These are phyloP conservation scores for Galago senegalensis DNA, from an alignment of 2,797 vertebrate species.

Conservation along the genomic window DNA sequence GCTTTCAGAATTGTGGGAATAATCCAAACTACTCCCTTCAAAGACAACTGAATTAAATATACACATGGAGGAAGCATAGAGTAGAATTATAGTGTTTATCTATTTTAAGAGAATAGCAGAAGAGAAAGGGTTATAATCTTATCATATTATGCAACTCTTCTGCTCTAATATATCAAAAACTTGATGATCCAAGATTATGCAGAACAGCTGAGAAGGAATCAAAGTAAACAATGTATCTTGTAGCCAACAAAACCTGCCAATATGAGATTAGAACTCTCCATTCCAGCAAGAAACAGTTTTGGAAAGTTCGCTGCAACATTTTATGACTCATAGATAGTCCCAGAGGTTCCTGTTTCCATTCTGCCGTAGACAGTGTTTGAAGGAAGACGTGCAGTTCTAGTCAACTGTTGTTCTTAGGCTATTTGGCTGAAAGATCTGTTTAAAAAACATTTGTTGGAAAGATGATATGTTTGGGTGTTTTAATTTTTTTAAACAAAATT, in stretches of 20 bases:
- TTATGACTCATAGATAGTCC: conserved; percentile 76
- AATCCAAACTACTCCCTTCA: conserved; percentile 69
- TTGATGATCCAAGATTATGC: conserved; percentile 67
- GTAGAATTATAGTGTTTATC: conserved; percentile 45
- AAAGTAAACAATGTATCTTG: conserved; percentile 70
- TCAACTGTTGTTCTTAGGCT: conserved; percentile 75
- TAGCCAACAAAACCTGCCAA: conserved; percentile 65
- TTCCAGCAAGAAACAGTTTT: conserved; percentile 65
- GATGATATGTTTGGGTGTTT: conserved; percentile 79
- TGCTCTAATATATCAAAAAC: conserved; percentile 71
- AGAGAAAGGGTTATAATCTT: conserved; percentile 23
- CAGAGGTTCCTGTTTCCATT: conserved; percentile 58
- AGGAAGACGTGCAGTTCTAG: conserved; percentile 70
- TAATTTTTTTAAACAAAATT: conserved; percentile 64
- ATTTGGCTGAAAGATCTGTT: conserved; percentile 74
- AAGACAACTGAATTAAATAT: conserved; percentile 58
- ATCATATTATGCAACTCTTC: conserved; percentile 44
- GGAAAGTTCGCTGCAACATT: conserved; percentile 64
- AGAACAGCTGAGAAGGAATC: conserved; percentile 75
- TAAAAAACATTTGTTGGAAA: conserved; percentile 80
- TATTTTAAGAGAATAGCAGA: conserved; percentile 53
- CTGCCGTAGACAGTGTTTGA: conserved; percentile 57
- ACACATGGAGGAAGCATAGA: not conserved
- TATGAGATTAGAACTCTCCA: conserved; percentile 74
- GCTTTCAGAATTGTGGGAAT: conserved; percentile 57